These are phyloP conservation scores for Myrmecophaga tridactyla DNA, from an alignment of 2,113 vertebrate species.

Conservation along the genomic window DNA sequence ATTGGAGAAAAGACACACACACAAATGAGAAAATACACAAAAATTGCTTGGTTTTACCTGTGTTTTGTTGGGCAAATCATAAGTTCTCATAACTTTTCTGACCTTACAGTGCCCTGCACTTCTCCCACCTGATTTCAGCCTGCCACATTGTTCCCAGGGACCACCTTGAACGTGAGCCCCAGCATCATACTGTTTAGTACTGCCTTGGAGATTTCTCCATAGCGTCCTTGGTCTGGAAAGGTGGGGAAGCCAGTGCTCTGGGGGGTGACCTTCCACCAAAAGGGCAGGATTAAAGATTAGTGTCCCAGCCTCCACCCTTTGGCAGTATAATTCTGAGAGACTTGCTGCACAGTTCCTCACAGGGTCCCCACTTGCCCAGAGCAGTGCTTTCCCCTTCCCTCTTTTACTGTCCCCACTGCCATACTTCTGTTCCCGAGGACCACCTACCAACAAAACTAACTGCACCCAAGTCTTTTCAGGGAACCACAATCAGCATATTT, in stretches of 20 bases:
- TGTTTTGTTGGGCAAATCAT: neutral
- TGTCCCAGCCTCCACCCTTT: neutral
- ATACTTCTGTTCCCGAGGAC: neutral
- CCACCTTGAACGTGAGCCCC: too few species aligned
- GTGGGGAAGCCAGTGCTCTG: neutral
- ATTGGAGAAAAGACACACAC: neutral
- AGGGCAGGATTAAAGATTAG: neutral
- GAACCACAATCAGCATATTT: neutral
- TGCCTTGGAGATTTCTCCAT: too few species aligned
- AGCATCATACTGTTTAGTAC: neutral
- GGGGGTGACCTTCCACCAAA: neutral
- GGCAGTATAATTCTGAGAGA: neutral
- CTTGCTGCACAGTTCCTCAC: neutral
- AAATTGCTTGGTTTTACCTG: neutral
- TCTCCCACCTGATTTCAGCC: neutral
- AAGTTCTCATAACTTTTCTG: neutral
- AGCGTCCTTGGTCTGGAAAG: neutral
- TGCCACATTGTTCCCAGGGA: too few species aligned
- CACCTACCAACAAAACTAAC: neutral
- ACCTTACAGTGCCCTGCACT: neutral
- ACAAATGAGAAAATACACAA: neutral
- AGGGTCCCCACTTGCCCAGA: neutral
- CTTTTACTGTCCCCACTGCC: too few species aligned
- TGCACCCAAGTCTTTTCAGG: neutral
- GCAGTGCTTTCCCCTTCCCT: neutral